Conservation (phyloP, 2,888 invertebrate genomes). For the Machimus rusticus region DNA sequence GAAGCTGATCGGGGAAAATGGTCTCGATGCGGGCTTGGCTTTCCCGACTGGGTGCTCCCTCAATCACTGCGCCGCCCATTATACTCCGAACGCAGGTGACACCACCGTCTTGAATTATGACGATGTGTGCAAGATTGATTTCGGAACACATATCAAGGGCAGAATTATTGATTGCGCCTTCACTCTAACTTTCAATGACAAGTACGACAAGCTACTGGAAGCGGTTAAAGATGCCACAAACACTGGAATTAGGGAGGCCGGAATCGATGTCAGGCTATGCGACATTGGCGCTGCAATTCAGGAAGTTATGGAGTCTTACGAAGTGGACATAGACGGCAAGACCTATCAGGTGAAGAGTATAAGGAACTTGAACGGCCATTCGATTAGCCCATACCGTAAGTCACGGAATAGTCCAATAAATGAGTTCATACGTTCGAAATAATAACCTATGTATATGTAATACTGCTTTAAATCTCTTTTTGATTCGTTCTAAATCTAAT, state of each 20-base stretch:
- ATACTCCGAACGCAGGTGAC: slow-evolving; percentile 99
- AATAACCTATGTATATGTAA: too few species aligned
- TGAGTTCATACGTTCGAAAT: background rate
- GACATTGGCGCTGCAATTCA: slow-evolving; percentile 97
- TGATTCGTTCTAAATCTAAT: too few species aligned
- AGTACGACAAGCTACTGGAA: slow-evolving; percentile 91
- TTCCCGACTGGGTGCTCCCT: slow-evolving; percentile 99
- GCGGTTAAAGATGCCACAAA: slow-evolving; percentile 99
- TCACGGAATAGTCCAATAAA: background rate
- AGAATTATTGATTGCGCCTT: slow-evolving; percentile 99
- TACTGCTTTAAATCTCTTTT: too few species aligned
- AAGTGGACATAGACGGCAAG: slow-evolving; percentile 96
- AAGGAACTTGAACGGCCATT: slow-evolving; percentile 97
- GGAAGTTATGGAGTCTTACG: slow-evolving; percentile 99
- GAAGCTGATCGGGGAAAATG: slow-evolving; percentile 91
- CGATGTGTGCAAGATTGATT: slow-evolving; percentile 99
- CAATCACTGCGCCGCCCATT: slow-evolving; percentile 99
- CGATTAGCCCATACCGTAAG: slow-evolving; percentile 97
- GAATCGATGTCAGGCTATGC: slow-evolving; percentile 96
- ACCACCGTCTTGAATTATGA: slow-evolving; percentile 92
- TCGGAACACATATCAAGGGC: slow-evolving; percentile 98
- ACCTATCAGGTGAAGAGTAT: slow-evolving; percentile 97
- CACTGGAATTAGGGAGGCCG: slow-evolving; percentile 93
- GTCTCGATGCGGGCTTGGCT: slow-evolving; percentile 90
- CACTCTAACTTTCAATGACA: slow-evolving; percentile 95